Evolutionary conservation across 2,888 invertebrate genomes (phyloP).

Genomic region (Unio pictorum): DNA sequence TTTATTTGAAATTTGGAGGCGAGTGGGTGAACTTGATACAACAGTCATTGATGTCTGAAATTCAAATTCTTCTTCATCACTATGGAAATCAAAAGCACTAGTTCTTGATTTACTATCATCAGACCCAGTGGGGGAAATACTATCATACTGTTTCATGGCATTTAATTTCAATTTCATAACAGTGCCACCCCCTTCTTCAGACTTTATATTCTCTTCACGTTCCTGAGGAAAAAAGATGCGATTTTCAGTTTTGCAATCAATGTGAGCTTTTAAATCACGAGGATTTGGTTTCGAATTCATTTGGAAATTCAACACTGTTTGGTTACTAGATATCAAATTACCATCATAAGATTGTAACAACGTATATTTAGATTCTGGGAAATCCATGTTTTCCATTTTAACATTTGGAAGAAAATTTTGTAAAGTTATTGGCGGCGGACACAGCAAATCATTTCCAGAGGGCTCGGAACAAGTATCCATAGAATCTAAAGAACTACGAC

Average conservation of each 20-base stretch:
- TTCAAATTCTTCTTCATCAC: slow-evolving; percentile 61
- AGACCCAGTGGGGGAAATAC: slow-evolving; percentile 33
- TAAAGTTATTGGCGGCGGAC: no score
- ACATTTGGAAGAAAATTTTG: no score
- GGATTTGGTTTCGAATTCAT: slow-evolving; percentile 33
- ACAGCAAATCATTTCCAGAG: no score
- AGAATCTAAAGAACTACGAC: slow-evolving; percentile 31
- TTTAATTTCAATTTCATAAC: slow-evolving; percentile 40
- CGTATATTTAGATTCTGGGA: no score
- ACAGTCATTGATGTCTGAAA: slow-evolving; percentile 40
- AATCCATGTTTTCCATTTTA: no score
- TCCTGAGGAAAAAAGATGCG: slow-evolving; percentile 26
- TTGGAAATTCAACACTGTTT: no score
- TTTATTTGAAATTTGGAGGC: slow-evolving; percentile 55
- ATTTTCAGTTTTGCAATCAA: slow-evolving; percentile 34
- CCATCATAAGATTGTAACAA: no score
- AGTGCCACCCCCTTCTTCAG: slow-evolving; percentile 14
- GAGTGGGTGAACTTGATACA: slow-evolving; percentile 50
- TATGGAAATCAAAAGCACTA: slow-evolving; percentile 59
- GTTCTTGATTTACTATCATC: slow-evolving; percentile 37
- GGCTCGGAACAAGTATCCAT: not conserved
- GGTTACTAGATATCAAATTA: no score
- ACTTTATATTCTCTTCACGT: slow-evolving; percentile 19
- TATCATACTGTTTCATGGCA: slow-evolving; percentile 34
- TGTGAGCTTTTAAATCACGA: slow-evolving; percentile 34